Conservation (phyloP, 2,113 vertebrate species). For the Ameiurus melas region DNA sequence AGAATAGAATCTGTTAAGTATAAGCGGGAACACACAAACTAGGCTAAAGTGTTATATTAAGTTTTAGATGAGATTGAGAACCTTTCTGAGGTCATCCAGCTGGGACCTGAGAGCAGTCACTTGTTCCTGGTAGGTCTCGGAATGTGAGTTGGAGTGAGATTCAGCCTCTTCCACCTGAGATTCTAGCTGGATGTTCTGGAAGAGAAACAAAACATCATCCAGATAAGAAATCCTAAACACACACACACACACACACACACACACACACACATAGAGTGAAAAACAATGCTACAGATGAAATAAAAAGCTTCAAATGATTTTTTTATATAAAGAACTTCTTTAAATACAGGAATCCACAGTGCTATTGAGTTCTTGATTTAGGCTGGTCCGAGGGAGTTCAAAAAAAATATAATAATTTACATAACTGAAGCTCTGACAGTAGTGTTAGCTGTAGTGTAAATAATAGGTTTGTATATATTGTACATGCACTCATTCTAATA, state of each 20-base stretch:
- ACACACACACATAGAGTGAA: neutral
- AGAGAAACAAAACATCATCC: neutral
- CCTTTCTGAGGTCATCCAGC: constrained; percentile 68
- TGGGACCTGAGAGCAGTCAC: constrained; percentile 57
- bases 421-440: neutral
- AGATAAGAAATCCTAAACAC: neutral
- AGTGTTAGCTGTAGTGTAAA: neutral
- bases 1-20: neutral
- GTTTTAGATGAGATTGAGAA: neutral
- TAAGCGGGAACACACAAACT: neutral
- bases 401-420: neutral
- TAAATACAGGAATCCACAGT: too few species aligned
- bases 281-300: neutral
- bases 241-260: neutral
- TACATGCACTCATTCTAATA: too few species aligned
- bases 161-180: constrained; percentile 59
- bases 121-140: constrained; percentile 65
- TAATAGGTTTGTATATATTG: too few species aligned
- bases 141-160: constrained; percentile 56
- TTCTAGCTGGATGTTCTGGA: constrained; percentile 62
- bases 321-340: too few species aligned
- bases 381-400: neutral
- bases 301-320: too few species aligned
- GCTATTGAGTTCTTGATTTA: neutral
- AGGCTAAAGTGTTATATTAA: neutral